Conservation (phyloP, 1,140 invertebrate species). For the Aphaenogaster rudis region DNA sequence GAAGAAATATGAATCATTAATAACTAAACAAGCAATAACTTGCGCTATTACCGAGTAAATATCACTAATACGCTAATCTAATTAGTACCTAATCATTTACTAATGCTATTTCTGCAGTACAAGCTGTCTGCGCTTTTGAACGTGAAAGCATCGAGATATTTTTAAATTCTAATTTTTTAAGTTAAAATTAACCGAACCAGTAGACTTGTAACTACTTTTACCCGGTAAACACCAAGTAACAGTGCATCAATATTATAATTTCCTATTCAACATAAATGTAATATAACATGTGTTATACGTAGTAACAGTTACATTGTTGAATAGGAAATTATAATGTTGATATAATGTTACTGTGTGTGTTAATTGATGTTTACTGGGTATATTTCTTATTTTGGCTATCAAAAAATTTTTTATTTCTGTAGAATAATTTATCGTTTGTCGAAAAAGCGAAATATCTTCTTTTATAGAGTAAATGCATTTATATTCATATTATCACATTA, state of each 20-base stretch:
- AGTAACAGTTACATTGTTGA: no score
- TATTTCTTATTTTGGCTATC: not conserved
- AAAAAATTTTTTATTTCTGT: not conserved
- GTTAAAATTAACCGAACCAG: not conserved
- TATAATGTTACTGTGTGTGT: no score
- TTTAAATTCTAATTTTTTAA: not conserved
- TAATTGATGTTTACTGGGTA: no score
- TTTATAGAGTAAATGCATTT: slow-evolving; percentile 20
- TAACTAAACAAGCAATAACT: slow-evolving; percentile 6
- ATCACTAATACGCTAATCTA: not conserved
- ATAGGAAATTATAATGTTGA: no score
- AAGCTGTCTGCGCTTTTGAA: not conserved
- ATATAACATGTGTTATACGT: no score
- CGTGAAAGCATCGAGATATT: not conserved
- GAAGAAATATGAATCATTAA: slow-evolving; percentile 21
- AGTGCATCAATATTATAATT: no score
- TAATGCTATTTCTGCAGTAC: not conserved
- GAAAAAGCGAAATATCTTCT: not conserved
- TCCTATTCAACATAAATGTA: no score
- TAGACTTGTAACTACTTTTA: not conserved
- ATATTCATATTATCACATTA: slow-evolving; percentile 12
- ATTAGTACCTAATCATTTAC: not conserved
- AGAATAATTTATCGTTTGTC: not conserved
- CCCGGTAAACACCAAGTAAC: no score
- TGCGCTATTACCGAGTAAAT: not conserved